Conservation (phyloP, 64 coral and sea anemone genomes). For the Pocillopora verrucosa region DNA sequence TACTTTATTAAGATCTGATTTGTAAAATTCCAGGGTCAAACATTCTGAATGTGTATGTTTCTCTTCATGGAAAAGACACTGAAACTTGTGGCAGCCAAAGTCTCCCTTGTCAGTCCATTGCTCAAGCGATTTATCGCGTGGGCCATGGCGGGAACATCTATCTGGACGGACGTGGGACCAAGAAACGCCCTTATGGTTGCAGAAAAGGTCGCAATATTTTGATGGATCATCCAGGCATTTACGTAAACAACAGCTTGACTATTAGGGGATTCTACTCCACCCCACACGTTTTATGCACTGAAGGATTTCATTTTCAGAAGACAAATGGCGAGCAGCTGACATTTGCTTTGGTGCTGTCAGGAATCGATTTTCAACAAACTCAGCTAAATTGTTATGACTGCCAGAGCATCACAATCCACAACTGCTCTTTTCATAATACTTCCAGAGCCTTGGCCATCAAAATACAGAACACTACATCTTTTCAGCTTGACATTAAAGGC, state of each 20-base stretch:
- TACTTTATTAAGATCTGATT: too few species aligned
- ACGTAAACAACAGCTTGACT: slow-evolving; percentile 10
- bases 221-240: neutral
- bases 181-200: neutral
- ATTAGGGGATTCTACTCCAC: neutral
- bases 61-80: neutral
- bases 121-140: neutral
- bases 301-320: slow-evolving; percentile 9
- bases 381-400: neutral
- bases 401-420: neutral
- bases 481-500: neutral
- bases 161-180: neutral
- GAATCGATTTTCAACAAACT: slow-evolving; percentile 1
- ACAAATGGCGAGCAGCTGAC: neutral
- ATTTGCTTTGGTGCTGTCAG: neutral
- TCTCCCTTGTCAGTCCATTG: neutral
- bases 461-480: neutral
- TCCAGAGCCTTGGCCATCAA: neutral
- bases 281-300: neutral
- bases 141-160: neutral
- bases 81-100: neutral
- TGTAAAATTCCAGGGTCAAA: neutral
- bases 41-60: neutral
- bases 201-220: neutral
- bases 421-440: neutral